A percentile compares a stretch with the other conserved stretches of the same genome.
Evolutionary conservation across 2,888 invertebrate genomes (phyloP).

Genomic region (Rhingia rostrata): DNA sequence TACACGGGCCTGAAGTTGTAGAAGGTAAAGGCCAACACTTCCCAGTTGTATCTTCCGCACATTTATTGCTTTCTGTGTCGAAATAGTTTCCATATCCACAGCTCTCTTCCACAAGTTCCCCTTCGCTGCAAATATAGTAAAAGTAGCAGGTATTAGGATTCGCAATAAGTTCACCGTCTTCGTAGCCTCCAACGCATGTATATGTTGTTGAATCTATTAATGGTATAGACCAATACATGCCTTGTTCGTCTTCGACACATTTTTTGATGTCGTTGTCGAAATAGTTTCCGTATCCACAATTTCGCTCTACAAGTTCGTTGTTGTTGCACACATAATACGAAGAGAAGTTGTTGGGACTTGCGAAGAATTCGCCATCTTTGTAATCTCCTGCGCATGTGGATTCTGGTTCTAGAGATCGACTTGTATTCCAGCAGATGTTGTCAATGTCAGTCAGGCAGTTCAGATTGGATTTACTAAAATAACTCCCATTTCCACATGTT

Average conservation of each 20-base stretch:
- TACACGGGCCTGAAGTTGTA: not conserved
- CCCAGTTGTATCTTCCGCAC: constrained; percentile 51
- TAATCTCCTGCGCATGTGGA: constrained; percentile 6
- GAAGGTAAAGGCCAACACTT: constrained; percentile 18
- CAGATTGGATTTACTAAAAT: not conserved
- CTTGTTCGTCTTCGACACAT: constrained; percentile 61
- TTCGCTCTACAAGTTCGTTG: constrained; percentile 68
- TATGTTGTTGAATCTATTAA: not conserved
- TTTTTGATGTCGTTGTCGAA: constrained; percentile 31
- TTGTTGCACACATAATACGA: constrained; percentile 75
- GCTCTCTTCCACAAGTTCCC: constrained; percentile 62
- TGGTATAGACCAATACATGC: constrained; percentile 17
- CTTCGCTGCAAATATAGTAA: constrained; percentile 76
- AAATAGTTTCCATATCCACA: constrained; percentile 72
- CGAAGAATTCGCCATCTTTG: constrained; percentile 56
- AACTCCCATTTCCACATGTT: not conserved
- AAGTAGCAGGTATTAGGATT: constrained; percentile 60
- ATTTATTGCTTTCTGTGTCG: not conserved
- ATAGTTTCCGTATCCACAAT: constrained; percentile 66
- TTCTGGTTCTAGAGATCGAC: not conserved
- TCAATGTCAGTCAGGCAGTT: not conserved
- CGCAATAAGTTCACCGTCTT: constrained; percentile 57
- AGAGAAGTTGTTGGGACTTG: constrained; percentile 63
- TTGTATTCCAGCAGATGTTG: not conserved
- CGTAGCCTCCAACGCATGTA: constrained; percentile 5